Base-by-base conservation (phyloP, 2,113 vertebrate species). In the Eptatretus burgeri region DNA sequence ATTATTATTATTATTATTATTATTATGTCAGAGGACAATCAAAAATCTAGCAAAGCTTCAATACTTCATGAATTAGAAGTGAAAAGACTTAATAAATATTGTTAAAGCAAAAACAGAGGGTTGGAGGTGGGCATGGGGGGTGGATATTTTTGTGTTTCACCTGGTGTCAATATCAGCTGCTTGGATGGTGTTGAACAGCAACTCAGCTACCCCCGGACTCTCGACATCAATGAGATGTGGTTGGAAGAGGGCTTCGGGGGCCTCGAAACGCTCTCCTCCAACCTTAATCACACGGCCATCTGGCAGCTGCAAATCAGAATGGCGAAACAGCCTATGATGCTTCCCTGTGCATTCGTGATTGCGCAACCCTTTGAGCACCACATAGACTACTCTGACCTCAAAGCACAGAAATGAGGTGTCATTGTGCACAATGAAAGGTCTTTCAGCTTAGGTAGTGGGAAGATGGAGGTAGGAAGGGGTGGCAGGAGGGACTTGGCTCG, bases 211-310 rank as follows among this genome's bases (percentile, higher is more conserved):
- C 66, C 91, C 91, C 14, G 93, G 86, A 1, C 91, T 87, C 71
- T 98, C 91, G 2, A 95, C 91, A 2, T 98, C 94, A 78, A 98
- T 98, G 77, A 98, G 79, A 70, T 98, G 91, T 69, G 91, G 91
- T 75, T 98, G 91, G 76, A 98, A 98, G 64, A 98, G 76, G 68
- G 91, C 88, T 75, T 98, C 91, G 0, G 91, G 87, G 63, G 91
- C 91, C 76, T 98, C 91, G 63, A 98, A 98, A 63, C 91, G 76
- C 74, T 95, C 89, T 65, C 91, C 91, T 69, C 89, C 91, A 1
- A 98, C 91, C 79, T 94, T 98, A 73, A 98, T 98, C 74, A 98
- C 78, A 69, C 89, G 78, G 65, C 91, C 89, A 71, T 98, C 89
- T 66, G 91, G 91, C 68, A 98, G 87, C 91, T 98, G 63, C 51